Evolutionary conservation across 2,888 invertebrate species (phyloP).

Genomic region (Phaonia tiefii): DNA sequence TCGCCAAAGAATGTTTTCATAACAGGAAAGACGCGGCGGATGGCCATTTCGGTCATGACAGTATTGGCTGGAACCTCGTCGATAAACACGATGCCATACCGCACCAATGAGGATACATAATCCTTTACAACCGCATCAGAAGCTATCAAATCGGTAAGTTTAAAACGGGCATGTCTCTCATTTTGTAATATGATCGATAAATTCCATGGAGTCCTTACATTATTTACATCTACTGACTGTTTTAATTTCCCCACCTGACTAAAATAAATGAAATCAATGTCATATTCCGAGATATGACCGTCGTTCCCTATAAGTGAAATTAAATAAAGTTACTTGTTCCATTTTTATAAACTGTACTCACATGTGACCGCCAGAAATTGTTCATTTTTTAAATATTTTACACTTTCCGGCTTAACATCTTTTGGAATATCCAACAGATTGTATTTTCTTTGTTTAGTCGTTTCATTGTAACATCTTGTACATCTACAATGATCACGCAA

Average conservation of each 20-base stretch:
- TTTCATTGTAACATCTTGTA: constrained; percentile 82
- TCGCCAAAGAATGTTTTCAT: constrained; percentile 88
- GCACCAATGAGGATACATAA: constrained; percentile 80
- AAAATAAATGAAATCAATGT: constrained; percentile 81
- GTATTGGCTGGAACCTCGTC: constrained; percentile 77
- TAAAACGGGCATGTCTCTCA: constrained; percentile 78
- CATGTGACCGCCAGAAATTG: constrained; percentile 81
- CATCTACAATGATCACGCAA: constrained; percentile 82
- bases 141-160: constrained; percentile 81
- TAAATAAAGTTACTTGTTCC: constrained; percentile 36
- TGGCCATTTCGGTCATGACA: constrained; percentile 81
- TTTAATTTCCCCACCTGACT: constrained; percentile 71
- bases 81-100: constrained; percentile 79
- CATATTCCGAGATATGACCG: constrained; percentile 82
- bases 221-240: constrained; percentile 44
- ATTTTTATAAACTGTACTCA: constrained; percentile 78
- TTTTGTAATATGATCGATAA: constrained; percentile 79
- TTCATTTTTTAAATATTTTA: constrained; percentile 76
- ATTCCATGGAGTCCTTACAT: constrained; percentile 80
- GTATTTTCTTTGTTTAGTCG: constrained; percentile 83
- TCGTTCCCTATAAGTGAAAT: constrained; percentile 82
- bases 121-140: constrained; percentile 80
- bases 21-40: constrained; percentile 83
- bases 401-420: constrained; percentile 78
- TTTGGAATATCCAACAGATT: constrained; percentile 83